These are phyloP conservation scores for Thunnus maccoyii DNA, from an alignment of 2,113 vertebrate genomes.

Conservation along the genomic window DNA sequence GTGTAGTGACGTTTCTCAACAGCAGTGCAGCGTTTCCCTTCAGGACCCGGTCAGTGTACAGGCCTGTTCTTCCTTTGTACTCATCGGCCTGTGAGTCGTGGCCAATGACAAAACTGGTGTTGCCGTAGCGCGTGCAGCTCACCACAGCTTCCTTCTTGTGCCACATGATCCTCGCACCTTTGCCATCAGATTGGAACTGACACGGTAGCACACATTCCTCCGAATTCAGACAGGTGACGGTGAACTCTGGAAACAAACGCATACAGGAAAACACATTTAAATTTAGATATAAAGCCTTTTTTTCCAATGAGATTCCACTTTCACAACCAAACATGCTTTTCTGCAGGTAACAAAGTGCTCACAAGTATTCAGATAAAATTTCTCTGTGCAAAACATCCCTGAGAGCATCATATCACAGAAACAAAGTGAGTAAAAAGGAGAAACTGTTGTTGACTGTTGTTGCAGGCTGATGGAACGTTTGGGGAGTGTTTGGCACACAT, in stretches of 20 bases:
- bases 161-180: conserved; percentile 45
- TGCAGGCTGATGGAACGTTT: too few relatives aligned
- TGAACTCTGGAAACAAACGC: background rate
- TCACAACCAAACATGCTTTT: too few relatives aligned
- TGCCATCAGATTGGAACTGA: conserved; percentile 28
- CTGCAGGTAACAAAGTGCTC: too few relatives aligned
- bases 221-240: background rate
- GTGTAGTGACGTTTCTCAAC: conserved; percentile 13
- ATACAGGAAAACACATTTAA: background rate
- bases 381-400: too few relatives aligned
- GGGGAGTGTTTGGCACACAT: too few relatives aligned
- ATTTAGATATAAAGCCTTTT: too few relatives aligned
- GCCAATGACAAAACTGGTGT: conserved; percentile 28
- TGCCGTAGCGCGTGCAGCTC: conserved; percentile 35
- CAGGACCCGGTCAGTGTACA: conserved; percentile 16
- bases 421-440: too few relatives aligned
- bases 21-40: conserved; percentile 42
- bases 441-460: too few relatives aligned
- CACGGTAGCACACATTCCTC: conserved; percentile 27
- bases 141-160: conserved; percentile 10
- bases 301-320: too few relatives aligned
- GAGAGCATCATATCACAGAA: too few relatives aligned
- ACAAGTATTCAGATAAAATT: too few relatives aligned
- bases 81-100: background rate
- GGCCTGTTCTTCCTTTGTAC: conserved; percentile 18